Base-by-base conservation (phyloP, 2,113 vertebrate genomes). In the Cyrtonyx montezumae region DNA sequence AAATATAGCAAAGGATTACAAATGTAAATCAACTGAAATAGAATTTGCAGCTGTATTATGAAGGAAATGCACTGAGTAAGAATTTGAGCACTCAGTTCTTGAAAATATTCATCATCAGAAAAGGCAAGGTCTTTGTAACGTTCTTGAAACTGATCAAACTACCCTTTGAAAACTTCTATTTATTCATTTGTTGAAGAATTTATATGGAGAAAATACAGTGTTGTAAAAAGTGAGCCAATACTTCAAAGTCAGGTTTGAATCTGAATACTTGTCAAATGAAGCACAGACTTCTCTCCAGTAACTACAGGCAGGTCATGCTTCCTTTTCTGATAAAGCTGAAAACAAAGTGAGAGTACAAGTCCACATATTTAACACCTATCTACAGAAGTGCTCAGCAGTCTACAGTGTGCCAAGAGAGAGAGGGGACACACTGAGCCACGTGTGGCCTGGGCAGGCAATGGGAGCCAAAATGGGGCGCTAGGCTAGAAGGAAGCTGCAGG, bases 381-480 rank as follows among this genome's bases (percentile, higher is more conserved):
- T 59, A 19, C 8, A 7, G 34, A 67, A 76, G 19, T 42, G 43
- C 7, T 40, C 20, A 2, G 10, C 20, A 65, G 40, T 55, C 49
- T 55, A 30, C 8, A 21, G 20, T 7, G 34, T 58, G n/a, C 46
- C 37, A 53, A 55, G n/a, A 67, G 59, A 79, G 22, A 48, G 5
- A 37, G 15, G 28, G 21, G 37, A 59, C 43, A 65, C 21, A 53
- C 22, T 20, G 45, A 73, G 63, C 8, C 5, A 23, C 37, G 48
- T 0, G 2, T 0, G 1, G n/a, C 63, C 62, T 0, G 0, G 48
- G 45, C 51, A 82, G 48, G 69, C 59, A 51, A 19, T 3, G 42
- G n/a, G 56, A 88, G 30, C 40, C 40, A 58, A n/a, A 62, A 82
- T 0, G 1, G 10, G 36, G 20, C 3, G 1, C 0, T 0, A 26